A percentile compares a stretch with the other conserved stretches of the same genome.
Conservation (phyloP, 2,797 vertebrate genomes). For the Pampus argenteus region DNA sequence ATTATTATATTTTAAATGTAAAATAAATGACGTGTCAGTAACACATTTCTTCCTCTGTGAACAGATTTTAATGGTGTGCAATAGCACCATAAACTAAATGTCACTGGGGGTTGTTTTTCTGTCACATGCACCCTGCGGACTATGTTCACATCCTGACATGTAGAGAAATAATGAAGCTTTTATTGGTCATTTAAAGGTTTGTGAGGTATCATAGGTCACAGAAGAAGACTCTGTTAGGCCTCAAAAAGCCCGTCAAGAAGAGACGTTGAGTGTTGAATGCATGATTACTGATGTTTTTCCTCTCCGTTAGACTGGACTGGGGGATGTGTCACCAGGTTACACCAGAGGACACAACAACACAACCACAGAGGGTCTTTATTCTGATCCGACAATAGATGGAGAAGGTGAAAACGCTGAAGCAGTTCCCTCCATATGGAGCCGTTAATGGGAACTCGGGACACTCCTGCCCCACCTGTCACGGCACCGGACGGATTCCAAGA, state of each 20-base stretch:
- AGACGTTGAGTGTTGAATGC: too few species aligned
- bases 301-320: slow-evolving; percentile 14
- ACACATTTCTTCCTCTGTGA: background rate
- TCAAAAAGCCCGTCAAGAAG: background rate
- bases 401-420: slow-evolving; percentile 40
- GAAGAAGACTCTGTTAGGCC: background rate
- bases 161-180: slow-evolving; percentile 6
- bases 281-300: too few species aligned
- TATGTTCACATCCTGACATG: slow-evolving; percentile 26
- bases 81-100: background rate
- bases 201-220: background rate
- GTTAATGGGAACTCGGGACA: slow-evolving; percentile 56
- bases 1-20: background rate
- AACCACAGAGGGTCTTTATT: slow-evolving; percentile 23
- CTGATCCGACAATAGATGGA: slow-evolving; percentile 30
- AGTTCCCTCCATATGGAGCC: slow-evolving; percentile 75
- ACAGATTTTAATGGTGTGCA: background rate
- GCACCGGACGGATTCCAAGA: slow-evolving; percentile 88
- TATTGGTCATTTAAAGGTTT: slow-evolving; percentile 40
- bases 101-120: background rate
- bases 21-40: background rate
- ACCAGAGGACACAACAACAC: background rate
- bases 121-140: slow-evolving; percentile 1
- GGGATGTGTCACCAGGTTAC: slow-evolving; percentile 17
- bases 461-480: slow-evolving; percentile 89